Conservation (phyloP, 2,888 invertebrate genomes). For the Agrilus cyanescens region DNA sequence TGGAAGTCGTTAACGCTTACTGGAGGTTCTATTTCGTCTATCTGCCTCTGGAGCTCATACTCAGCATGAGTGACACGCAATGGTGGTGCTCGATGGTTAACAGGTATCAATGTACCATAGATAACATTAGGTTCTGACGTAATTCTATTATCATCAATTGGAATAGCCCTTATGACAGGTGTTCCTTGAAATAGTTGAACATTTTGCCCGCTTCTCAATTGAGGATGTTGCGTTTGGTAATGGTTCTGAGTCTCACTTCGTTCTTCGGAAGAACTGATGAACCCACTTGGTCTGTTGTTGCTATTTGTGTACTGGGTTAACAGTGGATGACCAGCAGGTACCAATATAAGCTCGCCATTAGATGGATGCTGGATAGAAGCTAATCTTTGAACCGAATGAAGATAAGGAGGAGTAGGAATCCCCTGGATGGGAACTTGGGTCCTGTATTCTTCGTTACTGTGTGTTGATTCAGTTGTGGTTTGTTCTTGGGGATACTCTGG, state of each 20-base stretch:
- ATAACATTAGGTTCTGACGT: too few species aligned
- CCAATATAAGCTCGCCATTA: conserved; percentile 29
- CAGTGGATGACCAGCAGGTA: conserved; percentile 27
- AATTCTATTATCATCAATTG: conserved; percentile 24
- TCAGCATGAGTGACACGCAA: neutral
- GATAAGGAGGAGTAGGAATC: conserved; percentile 28
- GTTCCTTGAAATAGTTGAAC: conserved; percentile 13
- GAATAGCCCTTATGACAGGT: conserved; percentile 26
- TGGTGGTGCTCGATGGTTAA: too few species aligned
- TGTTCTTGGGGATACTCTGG: conserved; percentile 22
- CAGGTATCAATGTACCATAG: too few species aligned
- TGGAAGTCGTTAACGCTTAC: conserved; percentile 61
- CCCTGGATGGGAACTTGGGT: conserved; percentile 45
- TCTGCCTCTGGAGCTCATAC: conserved; percentile 33
- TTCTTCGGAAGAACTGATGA: conserved; percentile 5
- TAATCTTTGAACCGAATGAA: conserved; percentile 30
- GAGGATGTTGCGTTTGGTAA: conserved; percentile 6
- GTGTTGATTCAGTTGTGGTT: conserved; percentile 39
- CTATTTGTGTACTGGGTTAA: conserved; percentile 15
- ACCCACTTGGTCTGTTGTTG: conserved; percentile 7
- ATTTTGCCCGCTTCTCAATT: conserved; percentile 1
- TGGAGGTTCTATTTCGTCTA: conserved; percentile 52
- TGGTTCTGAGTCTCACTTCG: conserved; percentile 25
- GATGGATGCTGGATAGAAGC: conserved; percentile 38
- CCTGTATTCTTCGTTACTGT: conserved; percentile 40